Conservation (phyloP, 2,113 vertebrate species). For the Lipotes vexillifer region DNA sequence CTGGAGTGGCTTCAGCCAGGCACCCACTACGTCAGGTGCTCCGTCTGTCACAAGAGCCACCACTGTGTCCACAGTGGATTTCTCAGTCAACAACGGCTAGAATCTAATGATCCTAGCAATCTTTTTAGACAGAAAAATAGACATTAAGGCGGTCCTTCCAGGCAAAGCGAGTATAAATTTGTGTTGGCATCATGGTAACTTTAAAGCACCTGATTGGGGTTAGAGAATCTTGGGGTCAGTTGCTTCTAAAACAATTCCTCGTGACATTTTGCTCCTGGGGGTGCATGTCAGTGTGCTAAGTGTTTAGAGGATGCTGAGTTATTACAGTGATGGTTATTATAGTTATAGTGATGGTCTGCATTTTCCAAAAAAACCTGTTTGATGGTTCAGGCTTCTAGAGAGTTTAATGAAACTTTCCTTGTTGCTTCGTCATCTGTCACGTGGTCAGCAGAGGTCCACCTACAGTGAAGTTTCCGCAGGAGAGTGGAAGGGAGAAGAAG, state of each 20-base stretch:
- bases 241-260: not conserved
- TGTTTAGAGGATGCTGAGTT: not conserved
- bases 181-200: not conserved
- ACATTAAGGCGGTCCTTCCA: not conserved
- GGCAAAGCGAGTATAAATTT: not conserved
- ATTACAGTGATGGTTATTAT: not conserved
- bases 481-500: not conserved
- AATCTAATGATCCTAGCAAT: not conserved
- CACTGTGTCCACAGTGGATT: accelerated
- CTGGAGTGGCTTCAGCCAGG: not conserved
- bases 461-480: not conserved
- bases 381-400: not conserved
- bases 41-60: accelerated
- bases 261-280: not conserved
- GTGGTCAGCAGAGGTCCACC: not conserved
- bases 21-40: accelerated
- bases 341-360: not conserved
- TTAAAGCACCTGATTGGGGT: not conserved
- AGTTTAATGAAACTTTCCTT: not conserved
- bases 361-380: not conserved
- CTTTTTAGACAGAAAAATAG: not conserved
- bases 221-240: not conserved
- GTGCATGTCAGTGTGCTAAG: not conserved
- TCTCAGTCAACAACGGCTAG: not conserved
- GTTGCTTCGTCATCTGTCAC: accelerated